phyloP scores from a whole-genome alignment of 2,888 invertebrate genomes.

The Beris morrisii region DNA sequence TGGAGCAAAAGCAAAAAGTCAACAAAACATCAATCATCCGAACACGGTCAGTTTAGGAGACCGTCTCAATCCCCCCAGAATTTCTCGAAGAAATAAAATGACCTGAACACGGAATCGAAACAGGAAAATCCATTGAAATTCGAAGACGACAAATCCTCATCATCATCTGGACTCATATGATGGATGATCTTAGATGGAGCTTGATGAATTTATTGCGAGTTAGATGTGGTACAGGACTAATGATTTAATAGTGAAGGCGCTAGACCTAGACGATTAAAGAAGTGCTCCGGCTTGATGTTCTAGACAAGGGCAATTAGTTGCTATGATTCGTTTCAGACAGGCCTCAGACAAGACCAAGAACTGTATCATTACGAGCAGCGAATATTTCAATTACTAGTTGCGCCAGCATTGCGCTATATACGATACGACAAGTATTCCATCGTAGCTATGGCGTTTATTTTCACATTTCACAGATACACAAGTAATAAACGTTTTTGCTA shows the following conservation, averaged over 20 bases:
- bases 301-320: conserved; percentile 25
- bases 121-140: conserved; percentile 23
- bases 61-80: conserved; percentile 20
- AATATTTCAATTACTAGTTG: conserved; percentile 37
- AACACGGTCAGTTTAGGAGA: conserved; percentile 16
- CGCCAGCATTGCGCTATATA: neutral
- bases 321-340: conserved; percentile 25
- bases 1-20: conserved; percentile 9
- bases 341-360: conserved; percentile 23
- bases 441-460: conserved; percentile 3
- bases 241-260: conserved; percentile 24
- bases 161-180: conserved; percentile 20
- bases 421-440: neutral
- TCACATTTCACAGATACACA: conserved; percentile 12
- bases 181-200: neutral
- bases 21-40: conserved; percentile 30
- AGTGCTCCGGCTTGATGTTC: neutral
- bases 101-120: neutral
- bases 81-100: conserved; percentile 16
- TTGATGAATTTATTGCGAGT: conserved; percentile 22
- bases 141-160: conserved; percentile 28
- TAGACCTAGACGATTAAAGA: conserved; percentile 19
- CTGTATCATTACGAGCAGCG: conserved; percentile 31
- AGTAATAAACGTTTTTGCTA: too few relatives aligned
- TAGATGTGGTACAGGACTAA: conserved; percentile 14